phyloP scores from a whole-genome alignment of 2,113 vertebrate species.

The Rhinoderma darwinii region DNA sequence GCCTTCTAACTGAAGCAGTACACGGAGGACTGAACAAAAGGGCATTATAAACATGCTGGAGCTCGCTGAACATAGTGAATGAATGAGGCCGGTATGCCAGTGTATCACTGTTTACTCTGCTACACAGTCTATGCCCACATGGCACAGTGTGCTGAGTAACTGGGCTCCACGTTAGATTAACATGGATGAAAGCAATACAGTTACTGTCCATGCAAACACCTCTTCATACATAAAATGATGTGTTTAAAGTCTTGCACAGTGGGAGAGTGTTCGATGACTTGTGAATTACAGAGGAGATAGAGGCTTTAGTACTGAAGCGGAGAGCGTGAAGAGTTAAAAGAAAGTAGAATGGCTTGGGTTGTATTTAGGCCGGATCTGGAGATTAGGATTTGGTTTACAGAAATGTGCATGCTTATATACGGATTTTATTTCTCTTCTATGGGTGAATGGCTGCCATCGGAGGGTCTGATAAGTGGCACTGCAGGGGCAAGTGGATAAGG shows the following conservation, averaged over 20 bases:
- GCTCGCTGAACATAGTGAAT: conserved; percentile 4
- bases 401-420: background rate
- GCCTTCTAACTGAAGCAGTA: conserved; percentile 56
- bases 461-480: too few species aligned
- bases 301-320: background rate
- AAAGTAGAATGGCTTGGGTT: background rate
- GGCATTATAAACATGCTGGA: conserved; percentile 40
- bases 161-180: background rate
- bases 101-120: background rate
- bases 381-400: background rate
- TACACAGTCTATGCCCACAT: background rate
- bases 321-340: background rate
- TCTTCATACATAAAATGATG: too few species aligned
- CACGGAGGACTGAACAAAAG: conserved; percentile 63
- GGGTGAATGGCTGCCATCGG: too few species aligned
- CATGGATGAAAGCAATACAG: background rate
- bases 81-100: conserved; percentile 22
- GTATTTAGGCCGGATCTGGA: background rate
- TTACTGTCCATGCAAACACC: background rate
- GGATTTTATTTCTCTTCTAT: too few species aligned
- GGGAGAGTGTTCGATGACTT: background rate
- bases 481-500: background rate
- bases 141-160: background rate
- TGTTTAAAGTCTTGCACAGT: too few species aligned
- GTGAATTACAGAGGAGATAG: background rate